These are phyloP conservation scores for Notothenia rossii DNA, from an alignment of 2,113 vertebrate genomes.

Conservation along the genomic window DNA sequence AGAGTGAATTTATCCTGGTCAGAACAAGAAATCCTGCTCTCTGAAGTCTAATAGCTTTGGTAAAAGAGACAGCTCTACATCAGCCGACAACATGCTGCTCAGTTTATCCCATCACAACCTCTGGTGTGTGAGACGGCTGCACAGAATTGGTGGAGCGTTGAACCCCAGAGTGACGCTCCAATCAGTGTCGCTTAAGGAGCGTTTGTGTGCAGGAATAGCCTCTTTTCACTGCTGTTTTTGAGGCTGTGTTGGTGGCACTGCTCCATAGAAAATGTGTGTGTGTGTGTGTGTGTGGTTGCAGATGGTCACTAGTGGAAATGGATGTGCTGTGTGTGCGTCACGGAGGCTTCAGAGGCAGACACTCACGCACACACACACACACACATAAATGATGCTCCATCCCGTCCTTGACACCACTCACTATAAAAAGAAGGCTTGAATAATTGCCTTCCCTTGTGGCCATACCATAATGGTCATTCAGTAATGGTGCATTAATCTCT, in stretches of 20 bases:
- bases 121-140: constrained; percentile 10
- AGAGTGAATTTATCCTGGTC: background rate
- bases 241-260: constrained; percentile 2
- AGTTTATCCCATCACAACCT: constrained; percentile 3
- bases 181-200: background rate
- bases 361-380: constrained; percentile 41
- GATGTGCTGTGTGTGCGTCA: constrained; percentile 44
- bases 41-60: background rate
- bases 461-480: constrained; percentile 55
- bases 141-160: constrained; percentile 6
- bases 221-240: background rate
- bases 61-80: background rate
- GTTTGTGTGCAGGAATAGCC: background rate
- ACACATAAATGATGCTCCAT: constrained; percentile 61
- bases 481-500: constrained; percentile 60
- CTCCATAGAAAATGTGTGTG: background rate
- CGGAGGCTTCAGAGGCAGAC: constrained; percentile 46
- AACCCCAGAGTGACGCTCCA: constrained; percentile 9
- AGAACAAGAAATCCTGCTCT: background rate
- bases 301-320: constrained; percentile 30
- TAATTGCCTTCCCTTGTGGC: constrained; percentile 71
- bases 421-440: constrained; percentile 74
- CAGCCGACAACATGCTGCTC: constrained; percentile 4
- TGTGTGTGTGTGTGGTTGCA: background rate
- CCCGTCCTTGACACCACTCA: constrained; percentile 71